Percentiles rank a stretch among this genome's conserved stretches.
These are phyloP conservation scores for Acanthoscelides obtectus DNA, from an alignment of 2,888 invertebrate species.

Conservation along the genomic window DNA sequence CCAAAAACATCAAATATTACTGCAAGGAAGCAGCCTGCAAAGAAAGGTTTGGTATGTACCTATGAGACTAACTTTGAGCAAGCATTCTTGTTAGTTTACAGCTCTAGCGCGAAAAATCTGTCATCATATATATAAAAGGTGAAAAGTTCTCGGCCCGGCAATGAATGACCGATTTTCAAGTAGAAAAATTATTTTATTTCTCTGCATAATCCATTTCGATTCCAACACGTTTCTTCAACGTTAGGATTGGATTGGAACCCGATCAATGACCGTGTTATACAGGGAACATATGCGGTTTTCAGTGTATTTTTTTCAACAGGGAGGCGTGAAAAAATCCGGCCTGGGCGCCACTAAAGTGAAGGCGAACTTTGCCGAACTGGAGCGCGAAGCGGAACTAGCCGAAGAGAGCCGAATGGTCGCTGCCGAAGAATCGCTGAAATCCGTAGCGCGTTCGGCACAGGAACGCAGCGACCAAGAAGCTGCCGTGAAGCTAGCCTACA, in stretches of 20 bases:
- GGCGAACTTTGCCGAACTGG: constrained; percentile 92
- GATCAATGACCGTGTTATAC: too few species aligned
- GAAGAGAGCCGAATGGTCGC: constrained; percentile 60
- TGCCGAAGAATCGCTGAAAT: constrained; percentile 46
- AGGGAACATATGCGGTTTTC: background rate
- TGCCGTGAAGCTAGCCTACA: constrained; percentile 70
- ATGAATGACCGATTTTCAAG: too few species aligned
- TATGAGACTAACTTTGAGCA: background rate
- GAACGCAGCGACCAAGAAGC: constrained; percentile 66
- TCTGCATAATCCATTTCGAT: too few species aligned
- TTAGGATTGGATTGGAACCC: too few species aligned
- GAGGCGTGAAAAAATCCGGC: constrained; percentile 83
- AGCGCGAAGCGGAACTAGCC: constrained; percentile 81
- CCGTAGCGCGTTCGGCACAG: constrained; percentile 48
- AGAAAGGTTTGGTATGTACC: constrained; percentile 63
- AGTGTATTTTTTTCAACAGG: constrained; percentile 46
- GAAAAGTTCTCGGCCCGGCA: background rate
- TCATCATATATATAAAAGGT: too few species aligned
- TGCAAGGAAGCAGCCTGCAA: constrained; percentile 62
- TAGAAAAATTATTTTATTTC: too few species aligned
- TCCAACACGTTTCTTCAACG: too few species aligned
- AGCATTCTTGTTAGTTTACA: too few species aligned
- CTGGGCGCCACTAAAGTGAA: constrained; percentile 93
- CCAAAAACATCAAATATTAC: constrained; percentile 61
- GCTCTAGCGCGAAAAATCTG: too few species aligned